Base-by-base conservation (phyloP, 2,888 invertebrate species). In the Dendrolimus pini region DNA sequence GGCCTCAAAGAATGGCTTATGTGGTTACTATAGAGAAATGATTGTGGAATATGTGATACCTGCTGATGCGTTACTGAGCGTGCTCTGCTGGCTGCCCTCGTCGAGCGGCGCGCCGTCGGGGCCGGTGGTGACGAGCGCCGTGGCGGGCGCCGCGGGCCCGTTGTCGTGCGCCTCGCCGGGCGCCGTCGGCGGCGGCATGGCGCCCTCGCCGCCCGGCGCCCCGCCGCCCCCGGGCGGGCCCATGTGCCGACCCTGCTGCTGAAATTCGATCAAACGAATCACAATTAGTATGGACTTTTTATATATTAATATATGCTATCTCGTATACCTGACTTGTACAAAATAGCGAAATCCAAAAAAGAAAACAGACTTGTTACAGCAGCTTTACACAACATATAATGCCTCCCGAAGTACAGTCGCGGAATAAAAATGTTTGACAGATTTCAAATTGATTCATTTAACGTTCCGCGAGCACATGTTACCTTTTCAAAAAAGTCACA, bases 71-170 rank as follows among this genome's bases (percentile, higher is more conserved):
- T 97, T 97, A 60, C 97, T 97, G 67, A 97, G 92, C 66, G 97
- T 97, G 74, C 97, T 97, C 86, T 97, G 97, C 83, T 97, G 97
- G 72, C 96, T 96, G 72, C 95, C 97, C 85, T 97, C 97, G 82
- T 97, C 97, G 66, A 97, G 93, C 54, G 95, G 94, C 65, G 96
- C 93, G 61, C 97, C 97, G 89, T 97, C 97, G 13, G 97, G 97
- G 6, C 97, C 97, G 59, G 97, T 97, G 65, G 97, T 97, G 73
- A 97, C 95, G 66, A 97, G 95, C 61, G 96, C 95, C 55, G 96
- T 96, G 69, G 96, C 96, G 60, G 95, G 94, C 80, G 95, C 92
- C 56, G 91, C 85, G n/a, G 92, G 91, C 41, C 93, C 93, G 82
- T 93, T 93, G 79, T 93, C 93, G 79, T 93, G 96, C 83, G 84